Conservation (phyloP, 2,888 invertebrate genomes). For the Tipula vernalis region DNA sequence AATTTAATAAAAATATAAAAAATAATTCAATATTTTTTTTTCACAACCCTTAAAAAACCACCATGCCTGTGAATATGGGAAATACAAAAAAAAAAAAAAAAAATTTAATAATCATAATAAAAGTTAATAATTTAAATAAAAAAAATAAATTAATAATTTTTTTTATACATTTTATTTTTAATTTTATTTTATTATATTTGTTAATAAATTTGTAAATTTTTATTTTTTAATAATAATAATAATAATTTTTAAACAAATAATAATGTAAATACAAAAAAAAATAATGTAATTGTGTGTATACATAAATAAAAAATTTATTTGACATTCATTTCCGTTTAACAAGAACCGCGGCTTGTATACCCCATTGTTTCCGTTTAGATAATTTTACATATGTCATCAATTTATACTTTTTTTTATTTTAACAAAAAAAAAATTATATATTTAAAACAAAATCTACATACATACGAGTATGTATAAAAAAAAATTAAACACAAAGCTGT, state of each 20-base stretch:
- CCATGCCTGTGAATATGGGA: neutral
- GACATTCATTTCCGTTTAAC: slow-evolving; percentile 9
- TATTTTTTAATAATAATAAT: neutral
- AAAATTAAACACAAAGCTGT: neutral
- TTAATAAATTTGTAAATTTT: neutral
- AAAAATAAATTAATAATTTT: neutral
- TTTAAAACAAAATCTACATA: neutral
- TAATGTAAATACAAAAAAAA: neutral
- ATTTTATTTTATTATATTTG: neutral
- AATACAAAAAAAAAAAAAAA: neutral
- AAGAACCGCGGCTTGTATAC: neutral
- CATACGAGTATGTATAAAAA: neutral
- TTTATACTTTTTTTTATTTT: neutral
- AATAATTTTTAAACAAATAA: neutral
- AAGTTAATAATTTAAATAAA: neutral
- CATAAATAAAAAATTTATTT: slow-evolving; percentile 4
- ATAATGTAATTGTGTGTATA: neutral
- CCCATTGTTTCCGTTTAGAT: slow-evolving; percentile 9
- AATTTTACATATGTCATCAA: neutral
- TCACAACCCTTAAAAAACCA: neutral
- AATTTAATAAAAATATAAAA: neutral
- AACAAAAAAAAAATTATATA: neutral
- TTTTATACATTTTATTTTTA: neutral
- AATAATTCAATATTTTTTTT: neutral
- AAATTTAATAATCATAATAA: neutral